phyloP scores from a whole-genome alignment of 2,888 invertebrate genomes.

The Acanthosepion pharaonis region DNA sequence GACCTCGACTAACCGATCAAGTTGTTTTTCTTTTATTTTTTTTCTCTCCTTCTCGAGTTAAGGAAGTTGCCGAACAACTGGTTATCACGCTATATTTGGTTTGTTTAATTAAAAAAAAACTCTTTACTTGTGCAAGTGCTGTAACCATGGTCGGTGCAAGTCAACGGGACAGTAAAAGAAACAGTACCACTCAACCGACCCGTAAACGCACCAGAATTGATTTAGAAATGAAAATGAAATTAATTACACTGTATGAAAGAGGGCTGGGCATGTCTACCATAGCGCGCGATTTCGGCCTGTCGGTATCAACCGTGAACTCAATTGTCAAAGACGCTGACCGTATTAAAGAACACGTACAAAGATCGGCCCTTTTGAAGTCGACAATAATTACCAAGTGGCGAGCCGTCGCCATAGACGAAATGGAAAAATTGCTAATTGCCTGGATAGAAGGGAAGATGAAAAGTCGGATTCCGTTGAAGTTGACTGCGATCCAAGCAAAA shows the following conservation, averaged over 20 bases:
- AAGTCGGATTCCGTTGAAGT: background rate
- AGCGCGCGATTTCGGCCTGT: background rate
- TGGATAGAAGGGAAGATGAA: background rate
- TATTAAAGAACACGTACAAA: conserved; percentile 34
- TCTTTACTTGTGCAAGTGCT: too few species aligned
- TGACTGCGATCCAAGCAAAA: background rate
- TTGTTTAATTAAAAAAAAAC: too few species aligned
- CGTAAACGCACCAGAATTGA: conserved; percentile 36
- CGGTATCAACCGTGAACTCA: background rate
- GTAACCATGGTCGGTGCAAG: background rate
- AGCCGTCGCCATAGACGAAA: background rate
- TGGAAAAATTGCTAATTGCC: background rate
- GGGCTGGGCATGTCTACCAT: background rate
- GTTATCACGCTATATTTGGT: too few species aligned
- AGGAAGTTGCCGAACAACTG: too few species aligned
- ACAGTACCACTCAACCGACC: background rate
- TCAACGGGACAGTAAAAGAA: background rate
- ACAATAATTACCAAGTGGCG: background rate
- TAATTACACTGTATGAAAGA: too few species aligned
- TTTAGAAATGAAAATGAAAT: conserved; percentile 25
- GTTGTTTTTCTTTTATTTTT: too few species aligned
- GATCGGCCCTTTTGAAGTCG: background rate
- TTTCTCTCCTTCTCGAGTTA: too few species aligned
- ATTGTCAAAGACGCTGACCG: conserved; percentile 4
- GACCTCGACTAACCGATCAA: too few species aligned